Evolutionary conservation across 1,140 invertebrate species (phyloP), one percentile per base, ranked within the genome.

Genomic region (Pomacea maculata): DNA sequence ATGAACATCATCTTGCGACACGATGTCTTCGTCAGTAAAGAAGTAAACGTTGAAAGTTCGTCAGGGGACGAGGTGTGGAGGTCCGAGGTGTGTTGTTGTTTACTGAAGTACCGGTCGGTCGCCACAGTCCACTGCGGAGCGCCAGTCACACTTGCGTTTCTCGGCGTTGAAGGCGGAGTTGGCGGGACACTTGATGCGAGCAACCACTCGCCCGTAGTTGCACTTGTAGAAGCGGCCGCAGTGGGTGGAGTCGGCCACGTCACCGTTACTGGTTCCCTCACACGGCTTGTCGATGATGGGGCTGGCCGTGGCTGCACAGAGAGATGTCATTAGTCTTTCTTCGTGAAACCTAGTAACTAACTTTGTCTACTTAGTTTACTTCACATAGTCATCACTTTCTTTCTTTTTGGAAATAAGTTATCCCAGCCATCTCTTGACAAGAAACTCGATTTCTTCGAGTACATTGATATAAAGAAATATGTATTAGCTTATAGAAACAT

Each of bases 211-310:
- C n/a, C 85, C 85, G 72, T 86, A 83, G 81, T 86, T 86, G 68
- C 85, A 86, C 75, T 86, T 86, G 80, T 85, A 86, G 77, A 86
- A 86, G 29, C 85, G 79, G 77, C 75, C 78, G 57, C 85, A 86
- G 73, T 86, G 67, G 45, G 65, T 80, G 0, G 82, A 82, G 72
- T 86, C 85, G 7, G 79, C 17, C 14, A 86, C 85, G 68, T 86
- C 85, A 12, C 84, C 84, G 64, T 85, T 84, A 17, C 79, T 79
- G n/a, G 84, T 83, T 0, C 83, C 85, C 68, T 81, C 84, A 54
- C 85, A 86, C 15, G 85, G 85, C 72, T 83, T 83, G 76, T 86
- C 85, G 52, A 85, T 81, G 21, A 84, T 83, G n/a, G 85, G 85
- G 61, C 84, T 85, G 21, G 82, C 83, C 45, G 85, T 86, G 14